Conservation (phyloP, 2,113 vertebrate genomes). For the Equus quagga region DNA sequence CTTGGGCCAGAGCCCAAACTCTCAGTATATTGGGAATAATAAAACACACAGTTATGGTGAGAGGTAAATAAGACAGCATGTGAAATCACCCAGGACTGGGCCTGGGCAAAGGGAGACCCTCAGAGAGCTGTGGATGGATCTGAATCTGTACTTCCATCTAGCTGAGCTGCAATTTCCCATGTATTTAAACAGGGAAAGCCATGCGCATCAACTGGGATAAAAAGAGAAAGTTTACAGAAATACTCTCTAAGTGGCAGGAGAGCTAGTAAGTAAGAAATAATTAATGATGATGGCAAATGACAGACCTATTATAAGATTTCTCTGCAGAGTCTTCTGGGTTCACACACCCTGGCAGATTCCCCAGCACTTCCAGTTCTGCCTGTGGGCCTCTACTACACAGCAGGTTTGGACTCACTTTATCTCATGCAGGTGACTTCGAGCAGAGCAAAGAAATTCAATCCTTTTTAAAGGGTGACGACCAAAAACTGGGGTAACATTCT, state of each 20-base stretch:
- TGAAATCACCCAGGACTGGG: background rate
- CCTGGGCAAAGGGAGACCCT: background rate
- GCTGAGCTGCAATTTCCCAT: background rate
- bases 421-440: background rate
- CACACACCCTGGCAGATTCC: background rate
- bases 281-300: background rate
- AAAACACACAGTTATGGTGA: background rate
- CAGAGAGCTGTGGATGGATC: rapidly evolving
- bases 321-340: background rate
- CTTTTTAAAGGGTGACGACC: background rate
- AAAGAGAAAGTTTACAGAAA: rapidly evolving
- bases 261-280: background rate
- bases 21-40: background rate
- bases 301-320: background rate
- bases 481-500: background rate
- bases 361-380: background rate
- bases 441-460: background rate
- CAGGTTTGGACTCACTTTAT: background rate
- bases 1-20: background rate
- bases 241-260: background rate
- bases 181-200: background rate
- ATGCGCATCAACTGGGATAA: rapidly evolving
- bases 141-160: background rate
- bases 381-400: background rate
- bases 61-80: background rate